Conservation (phyloP, 53 echinoderm and acorn worm species). For the Crossaster papposus region DNA sequence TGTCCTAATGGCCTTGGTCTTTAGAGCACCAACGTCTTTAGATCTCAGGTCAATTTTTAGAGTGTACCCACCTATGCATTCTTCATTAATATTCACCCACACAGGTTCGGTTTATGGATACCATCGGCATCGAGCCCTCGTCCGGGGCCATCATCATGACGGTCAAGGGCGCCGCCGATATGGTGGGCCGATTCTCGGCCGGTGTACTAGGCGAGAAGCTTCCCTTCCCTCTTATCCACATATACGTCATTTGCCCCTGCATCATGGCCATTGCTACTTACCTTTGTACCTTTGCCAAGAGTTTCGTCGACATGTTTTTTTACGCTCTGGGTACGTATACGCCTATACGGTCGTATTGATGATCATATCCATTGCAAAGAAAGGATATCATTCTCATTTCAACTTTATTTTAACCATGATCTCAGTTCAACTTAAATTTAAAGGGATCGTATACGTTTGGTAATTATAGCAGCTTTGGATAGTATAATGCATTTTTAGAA, state of each 20-base stretch:
- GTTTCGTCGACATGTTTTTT: conserved; percentile 75
- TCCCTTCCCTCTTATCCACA: conserved; percentile 80
- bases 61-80: neutral
- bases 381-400: no score
- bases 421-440: no score
- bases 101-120: conserved; percentile 84
- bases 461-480: no score
- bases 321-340: conserved; percentile 87
- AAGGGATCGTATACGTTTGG: no score
- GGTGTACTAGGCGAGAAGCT: conserved; percentile 82
- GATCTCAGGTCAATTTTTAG: no score
- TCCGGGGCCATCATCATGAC: conserved; percentile 85
- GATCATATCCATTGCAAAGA: no score
- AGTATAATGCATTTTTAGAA: no score
- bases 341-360: no score
- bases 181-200: conserved; percentile 81
- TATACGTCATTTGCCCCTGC: conserved; percentile 75
- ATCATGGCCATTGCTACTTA: conserved; percentile 78
- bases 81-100: neutral
- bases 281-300: conserved; percentile 66
- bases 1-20: no score
- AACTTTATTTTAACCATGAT: no score
- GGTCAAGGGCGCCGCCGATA: conserved; percentile 82
- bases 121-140: conserved; percentile 74
- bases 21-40: no score